Conservation (phyloP, 2,797 vertebrate genomes). For the Cetoscarus ocellatus region DNA sequence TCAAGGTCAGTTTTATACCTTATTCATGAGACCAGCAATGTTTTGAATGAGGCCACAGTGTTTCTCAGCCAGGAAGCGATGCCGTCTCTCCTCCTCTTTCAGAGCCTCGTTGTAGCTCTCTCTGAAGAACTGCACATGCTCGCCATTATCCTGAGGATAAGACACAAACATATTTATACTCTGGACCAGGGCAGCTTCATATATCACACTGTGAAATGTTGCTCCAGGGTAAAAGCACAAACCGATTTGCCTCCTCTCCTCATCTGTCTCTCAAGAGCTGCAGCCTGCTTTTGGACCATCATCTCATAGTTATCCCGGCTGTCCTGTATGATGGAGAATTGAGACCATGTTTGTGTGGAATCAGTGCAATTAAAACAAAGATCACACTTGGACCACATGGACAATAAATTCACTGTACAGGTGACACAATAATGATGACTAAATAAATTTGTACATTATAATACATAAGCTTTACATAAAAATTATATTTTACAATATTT, state of each 20-base stretch:
- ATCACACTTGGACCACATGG: not conserved
- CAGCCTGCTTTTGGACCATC: slow-evolving; percentile 86
- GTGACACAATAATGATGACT: not conserved
- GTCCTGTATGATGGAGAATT: slow-evolving; percentile 77
- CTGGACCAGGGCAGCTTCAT: not conserved
- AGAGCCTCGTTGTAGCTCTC: slow-evolving; percentile 90
- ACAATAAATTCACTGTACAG: not conserved
- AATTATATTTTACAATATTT: too few relatives aligned
- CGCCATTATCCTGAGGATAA: slow-evolving; percentile 85
- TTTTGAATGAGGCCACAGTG: slow-evolving; percentile 85
- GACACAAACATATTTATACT: slow-evolving; percentile 7
- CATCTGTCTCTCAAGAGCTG: slow-evolving; percentile 85
- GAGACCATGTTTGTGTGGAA: not conserved
- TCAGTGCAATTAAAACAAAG: not conserved
- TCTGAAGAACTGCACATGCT: slow-evolving; percentile 88
- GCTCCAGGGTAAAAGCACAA: slow-evolving; percentile 16
- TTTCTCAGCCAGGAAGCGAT: slow-evolving; percentile 96
- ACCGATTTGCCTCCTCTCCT: slow-evolving; percentile 88
- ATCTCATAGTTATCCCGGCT: slow-evolving; percentile 91
- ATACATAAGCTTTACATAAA: too few relatives aligned
- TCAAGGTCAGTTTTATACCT: slow-evolving; percentile 66
- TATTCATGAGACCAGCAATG: slow-evolving; percentile 78
- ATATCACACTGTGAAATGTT: not conserved
- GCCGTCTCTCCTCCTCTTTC: slow-evolving; percentile 93
- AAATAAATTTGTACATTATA: too few relatives aligned